Evolutionary conservation across 2,888 invertebrate genomes (phyloP).

Genomic region (Buathra laborator): DNA sequence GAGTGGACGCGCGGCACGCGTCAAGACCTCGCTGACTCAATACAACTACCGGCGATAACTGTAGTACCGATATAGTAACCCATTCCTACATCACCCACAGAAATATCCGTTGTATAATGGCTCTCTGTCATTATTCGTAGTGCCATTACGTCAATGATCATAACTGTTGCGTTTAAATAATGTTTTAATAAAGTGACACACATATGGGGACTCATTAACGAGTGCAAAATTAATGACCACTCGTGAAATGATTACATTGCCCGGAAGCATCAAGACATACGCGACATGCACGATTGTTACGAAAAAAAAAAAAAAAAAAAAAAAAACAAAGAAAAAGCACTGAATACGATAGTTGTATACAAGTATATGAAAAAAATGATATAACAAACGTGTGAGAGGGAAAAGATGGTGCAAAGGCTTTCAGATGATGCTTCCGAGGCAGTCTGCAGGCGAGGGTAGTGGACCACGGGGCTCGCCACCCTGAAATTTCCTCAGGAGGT

Average conservation of each 20-base stretch:
- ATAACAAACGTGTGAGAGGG: constrained; percentile 16
- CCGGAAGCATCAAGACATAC: constrained; percentile 11
- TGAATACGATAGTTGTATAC: constrained; percentile 18
- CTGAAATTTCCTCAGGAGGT: constrained; percentile 12
- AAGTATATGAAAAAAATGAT: constrained; percentile 9
- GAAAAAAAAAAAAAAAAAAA: not conserved
- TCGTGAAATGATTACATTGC: constrained; percentile 38
- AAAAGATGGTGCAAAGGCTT: constrained; percentile 31
- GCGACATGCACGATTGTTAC: constrained; percentile 79
- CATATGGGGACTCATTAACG: constrained; percentile 45
- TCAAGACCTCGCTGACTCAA: constrained; percentile 58
- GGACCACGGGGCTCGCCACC: constrained; percentile 14
- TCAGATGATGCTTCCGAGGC: constrained; percentile 35
- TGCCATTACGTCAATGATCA: constrained; percentile 45
- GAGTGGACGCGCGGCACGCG: constrained; percentile 62
- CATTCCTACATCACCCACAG: not conserved
- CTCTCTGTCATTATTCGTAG: constrained; percentile 27
- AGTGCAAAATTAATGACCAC: constrained; percentile 56
- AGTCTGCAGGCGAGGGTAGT: constrained; percentile 25
- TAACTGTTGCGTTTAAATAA: constrained; percentile 31
- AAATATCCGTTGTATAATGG: not conserved
- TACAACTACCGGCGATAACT: constrained; percentile 8
- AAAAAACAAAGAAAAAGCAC: not conserved
- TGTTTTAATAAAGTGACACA: constrained; percentile 9
- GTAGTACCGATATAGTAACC: not conserved